Percentiles rank a stretch among this genome's conserved stretches.
Conservation (phyloP, 1,140 invertebrate genomes). For the Diabrotica virgifera region DNA sequence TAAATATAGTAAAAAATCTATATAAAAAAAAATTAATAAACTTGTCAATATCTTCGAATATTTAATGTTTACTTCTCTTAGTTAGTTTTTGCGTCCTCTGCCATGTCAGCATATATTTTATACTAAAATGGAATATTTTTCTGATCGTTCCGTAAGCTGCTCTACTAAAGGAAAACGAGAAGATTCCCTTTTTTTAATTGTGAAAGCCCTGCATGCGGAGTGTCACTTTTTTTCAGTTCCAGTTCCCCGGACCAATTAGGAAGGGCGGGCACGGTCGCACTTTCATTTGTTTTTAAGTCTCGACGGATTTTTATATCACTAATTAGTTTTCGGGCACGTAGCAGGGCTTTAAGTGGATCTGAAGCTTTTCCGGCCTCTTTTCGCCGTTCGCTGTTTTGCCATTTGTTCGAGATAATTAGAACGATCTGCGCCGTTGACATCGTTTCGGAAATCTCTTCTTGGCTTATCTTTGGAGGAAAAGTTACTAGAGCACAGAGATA, state of each 20-base stretch:
- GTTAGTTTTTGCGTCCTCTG: no score
- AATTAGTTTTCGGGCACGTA: slow-evolving; percentile 42
- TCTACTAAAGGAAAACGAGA: not conserved
- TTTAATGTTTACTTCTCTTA: no score
- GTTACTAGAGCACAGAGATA: no score
- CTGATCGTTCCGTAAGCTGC: not conserved
- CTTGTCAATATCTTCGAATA: no score
- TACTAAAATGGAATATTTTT: not conserved
- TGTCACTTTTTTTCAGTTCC: slow-evolving; percentile 34
- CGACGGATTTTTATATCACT: slow-evolving; percentile 43
- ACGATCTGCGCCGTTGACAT: not conserved
- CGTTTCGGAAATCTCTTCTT: not conserved
- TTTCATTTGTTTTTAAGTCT: slow-evolving; percentile 41
- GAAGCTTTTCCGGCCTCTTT: slow-evolving; percentile 21
- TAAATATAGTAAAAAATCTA: no score
- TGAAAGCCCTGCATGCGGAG: slow-evolving; percentile 38
- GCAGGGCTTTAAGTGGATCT: slow-evolving; percentile 26
- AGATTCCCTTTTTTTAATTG: slow-evolving; percentile 31
- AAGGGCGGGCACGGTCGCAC: slow-evolving; percentile 30
- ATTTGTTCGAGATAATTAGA: not conserved
- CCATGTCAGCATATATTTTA: no score
- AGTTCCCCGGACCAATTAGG: slow-evolving; percentile 36
- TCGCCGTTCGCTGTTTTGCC: not conserved
- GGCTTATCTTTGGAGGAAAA: not conserved
- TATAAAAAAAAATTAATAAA: no score